Base-by-base conservation (phyloP, 2,888 invertebrate species). In the Nephrocerus scutellatus region DNA sequence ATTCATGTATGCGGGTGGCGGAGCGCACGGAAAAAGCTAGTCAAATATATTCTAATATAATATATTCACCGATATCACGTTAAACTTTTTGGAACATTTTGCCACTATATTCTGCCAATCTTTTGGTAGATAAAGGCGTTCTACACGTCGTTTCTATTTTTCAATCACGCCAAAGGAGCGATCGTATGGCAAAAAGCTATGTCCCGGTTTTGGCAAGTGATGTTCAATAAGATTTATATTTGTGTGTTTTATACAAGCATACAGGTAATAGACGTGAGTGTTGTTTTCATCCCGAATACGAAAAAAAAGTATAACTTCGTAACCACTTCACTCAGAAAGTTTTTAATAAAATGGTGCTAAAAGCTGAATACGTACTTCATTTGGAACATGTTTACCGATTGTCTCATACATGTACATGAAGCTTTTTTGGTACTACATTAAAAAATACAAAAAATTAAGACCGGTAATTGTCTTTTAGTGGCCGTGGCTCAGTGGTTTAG, bases 141-240 rank as follows among this genome's bases (percentile, higher is more conserved):
- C 20, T 22, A 25, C 34, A 13, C 14, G 6, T 24, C 24, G 23
- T 36, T 36, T 26, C 20, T 36, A 22, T 30, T 36, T 29, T 36
- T 29, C 30, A 29, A 36, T 36, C 12, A 29, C 22, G 6, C 36
- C 36, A 36, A 28, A 28, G 19, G 34, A 25, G 24, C 24, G 34
- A 24, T 24, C 13, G 34, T 22, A 21, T 21, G 33, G 33, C 21
- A 33, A 22, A 36, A 26, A 36, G 16, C 18, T 36, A 29, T 36
- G 21, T 3, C 36, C 22, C 16, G 29, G 30, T 36, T 36, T 30
- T 30, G 30, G 36, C 21, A 22, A 29, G 23, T 36, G 30, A 36
- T 30, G 22, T 8, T 18, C 5, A 29, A 18, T 29, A 29, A 29
- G 18, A 18, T 18, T 15, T 29, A 16, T 29, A 6, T 16, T 29